A percentile compares a stretch with the other conserved stretches of the same genome.
phyloP scores from a whole-genome alignment of 2,888 invertebrate species.

The Bedellia somnulentella region DNA sequence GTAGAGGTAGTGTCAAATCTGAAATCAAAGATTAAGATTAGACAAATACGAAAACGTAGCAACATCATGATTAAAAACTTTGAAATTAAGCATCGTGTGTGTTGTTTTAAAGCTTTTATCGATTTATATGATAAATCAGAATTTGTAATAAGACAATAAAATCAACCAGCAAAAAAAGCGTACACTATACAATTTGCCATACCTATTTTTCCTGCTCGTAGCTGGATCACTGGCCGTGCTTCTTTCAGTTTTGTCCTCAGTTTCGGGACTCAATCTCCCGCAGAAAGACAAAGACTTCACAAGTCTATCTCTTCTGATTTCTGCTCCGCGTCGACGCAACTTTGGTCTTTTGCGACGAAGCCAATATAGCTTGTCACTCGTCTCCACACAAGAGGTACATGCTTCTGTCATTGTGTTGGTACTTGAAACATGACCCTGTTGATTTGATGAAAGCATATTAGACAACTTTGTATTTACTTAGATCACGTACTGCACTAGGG shows the following conservation, averaged over 20 bases:
- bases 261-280: constrained; percentile 60
- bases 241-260: constrained; percentile 59
- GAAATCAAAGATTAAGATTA: constrained; percentile 5
- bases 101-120: too few species aligned
- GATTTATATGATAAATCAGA: too few species aligned
- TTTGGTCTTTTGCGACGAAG: constrained; percentile 40
- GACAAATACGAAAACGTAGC: too few species aligned
- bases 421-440: constrained; percentile 53
- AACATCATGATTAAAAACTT: too few species aligned
- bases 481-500: too few species aligned
- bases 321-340: constrained; percentile 20
- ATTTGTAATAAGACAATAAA: too few species aligned
- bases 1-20: constrained; percentile 65
- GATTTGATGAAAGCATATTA: too few species aligned
- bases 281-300: constrained; percentile 78
- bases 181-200: too few species aligned
- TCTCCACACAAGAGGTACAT: constrained; percentile 53
- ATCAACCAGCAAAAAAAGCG: too few species aligned
- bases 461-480: too few species aligned
- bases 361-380: constrained; percentile 48
- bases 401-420: constrained; percentile 57
- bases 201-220: constrained; percentile 54
- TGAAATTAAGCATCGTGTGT: too few species aligned
- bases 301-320: constrained; percentile 38
- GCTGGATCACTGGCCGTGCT: constrained; percentile 68